A percentile compares a stretch with the other conserved stretches of the same genome.
These are phyloP conservation scores for Megaustenia siamemsis DNA, from an alignment of 2,888 invertebrate genomes.

Conservation along the genomic window DNA sequence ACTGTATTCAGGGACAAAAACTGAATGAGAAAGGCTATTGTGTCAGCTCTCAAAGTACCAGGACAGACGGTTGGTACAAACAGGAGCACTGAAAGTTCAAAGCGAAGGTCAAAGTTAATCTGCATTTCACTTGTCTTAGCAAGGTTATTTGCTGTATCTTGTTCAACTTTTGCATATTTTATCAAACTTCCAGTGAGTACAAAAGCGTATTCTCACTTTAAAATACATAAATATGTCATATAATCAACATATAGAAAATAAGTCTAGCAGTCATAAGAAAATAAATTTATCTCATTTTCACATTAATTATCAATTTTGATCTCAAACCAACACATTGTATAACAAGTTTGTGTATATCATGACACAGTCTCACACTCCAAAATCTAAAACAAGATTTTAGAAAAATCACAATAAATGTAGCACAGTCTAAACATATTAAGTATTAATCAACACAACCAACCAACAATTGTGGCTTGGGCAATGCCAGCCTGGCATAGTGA, in stretches of 20 bases:
- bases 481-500: slow-evolving; percentile 56
- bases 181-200: slow-evolving; percentile 51
- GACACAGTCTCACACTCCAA: slow-evolving; percentile 39
- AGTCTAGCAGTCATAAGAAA: slow-evolving; percentile 44
- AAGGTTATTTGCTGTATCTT: slow-evolving; percentile 40
- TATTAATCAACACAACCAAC: slow-evolving; percentile 47
- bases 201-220: slow-evolving; percentile 55
- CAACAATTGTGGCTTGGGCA: slow-evolving; percentile 54
- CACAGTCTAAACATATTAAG: slow-evolving; percentile 52
- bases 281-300: slow-evolving; percentile 49
- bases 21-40: slow-evolving; percentile 46
- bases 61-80: slow-evolving; percentile 24
- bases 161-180: slow-evolving; percentile 52
- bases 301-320: slow-evolving; percentile 52
- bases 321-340: slow-evolving; percentile 52
- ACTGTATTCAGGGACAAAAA: neutral
- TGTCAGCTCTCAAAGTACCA: slow-evolving; percentile 35
- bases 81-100: slow-evolving; percentile 35
- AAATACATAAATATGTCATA: slow-evolving; percentile 49
- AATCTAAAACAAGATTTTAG: slow-evolving; percentile 44
- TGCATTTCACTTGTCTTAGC: slow-evolving; percentile 30
- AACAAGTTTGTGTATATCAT: slow-evolving; percentile 46
- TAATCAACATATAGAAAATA: slow-evolving; percentile 52
- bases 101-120: slow-evolving; percentile 15
- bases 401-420: slow-evolving; percentile 53